Percentiles rank a stretch among this genome's conserved stretches.
phyloP scores from a whole-genome alignment of 2,113 vertebrate genomes.

The Furnarius figulus region DNA sequence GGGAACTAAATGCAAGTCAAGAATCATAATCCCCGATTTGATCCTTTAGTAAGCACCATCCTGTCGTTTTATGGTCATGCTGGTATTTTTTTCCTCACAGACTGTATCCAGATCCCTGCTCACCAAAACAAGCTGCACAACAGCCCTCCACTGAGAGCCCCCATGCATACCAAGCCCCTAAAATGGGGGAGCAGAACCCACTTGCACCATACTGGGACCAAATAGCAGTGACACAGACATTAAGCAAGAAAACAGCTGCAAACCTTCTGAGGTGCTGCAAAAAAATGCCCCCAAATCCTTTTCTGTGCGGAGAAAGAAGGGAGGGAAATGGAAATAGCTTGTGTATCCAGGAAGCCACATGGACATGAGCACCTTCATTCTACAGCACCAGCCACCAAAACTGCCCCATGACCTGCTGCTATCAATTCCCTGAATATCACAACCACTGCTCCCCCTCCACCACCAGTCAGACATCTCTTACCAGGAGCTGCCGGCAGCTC shows the following conservation, averaged over 20 bases:
- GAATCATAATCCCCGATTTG: neutral
- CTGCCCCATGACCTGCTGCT: neutral
- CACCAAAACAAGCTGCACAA: rapidly evolving
- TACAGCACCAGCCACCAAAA: neutral
- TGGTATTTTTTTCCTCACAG: neutral
- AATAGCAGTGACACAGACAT: neutral
- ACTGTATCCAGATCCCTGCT: neutral
- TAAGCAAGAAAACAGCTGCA: neutral
- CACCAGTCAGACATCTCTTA: neutral
- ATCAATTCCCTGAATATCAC: neutral
- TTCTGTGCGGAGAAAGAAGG: neutral
- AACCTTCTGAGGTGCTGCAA: neutral
- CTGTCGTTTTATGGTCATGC: neutral
- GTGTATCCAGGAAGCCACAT: neutral
- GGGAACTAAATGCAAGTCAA: neutral
- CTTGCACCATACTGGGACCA: neutral
- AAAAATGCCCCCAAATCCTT: neutral
- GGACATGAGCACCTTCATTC: rapidly evolving
- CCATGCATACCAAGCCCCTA: neutral
- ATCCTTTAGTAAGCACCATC: neutral
- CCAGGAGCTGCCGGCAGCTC: slow-evolving; percentile 79
- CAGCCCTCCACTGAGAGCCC: rapidly evolving
- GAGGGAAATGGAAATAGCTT: neutral
- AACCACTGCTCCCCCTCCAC: rapidly evolving
- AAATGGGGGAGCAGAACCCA: neutral